Evolutionary conservation across 2,797 vertebrate species (phyloP).

Genomic region (Phataginus tricuspis): DNA sequence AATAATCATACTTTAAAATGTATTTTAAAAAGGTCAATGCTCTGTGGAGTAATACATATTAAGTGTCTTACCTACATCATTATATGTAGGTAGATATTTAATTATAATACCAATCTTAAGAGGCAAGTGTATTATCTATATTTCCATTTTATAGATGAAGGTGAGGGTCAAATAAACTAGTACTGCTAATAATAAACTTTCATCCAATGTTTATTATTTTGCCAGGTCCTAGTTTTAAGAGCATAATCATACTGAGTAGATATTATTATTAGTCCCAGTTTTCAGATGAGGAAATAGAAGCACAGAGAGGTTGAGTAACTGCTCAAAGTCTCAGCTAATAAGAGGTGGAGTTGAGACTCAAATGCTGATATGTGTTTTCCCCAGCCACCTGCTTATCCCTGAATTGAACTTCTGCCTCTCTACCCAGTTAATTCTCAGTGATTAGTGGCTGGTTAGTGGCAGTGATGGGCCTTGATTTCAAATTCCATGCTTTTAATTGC

Average conservation of each 20-base stretch:
- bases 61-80: not conserved
- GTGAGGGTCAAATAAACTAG: not conserved
- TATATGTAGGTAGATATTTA: not conserved
- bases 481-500: not conserved
- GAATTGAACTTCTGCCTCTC: not conserved
- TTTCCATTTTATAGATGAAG: not conserved
- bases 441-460: not conserved
- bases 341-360: not conserved
- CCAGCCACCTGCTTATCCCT: not conserved
- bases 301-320: not conserved
- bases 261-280: not conserved
- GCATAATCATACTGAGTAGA: not conserved
- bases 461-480: not conserved
- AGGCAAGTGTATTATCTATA: not conserved
- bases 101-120: not conserved
- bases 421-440: not conserved
- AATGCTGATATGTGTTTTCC: not conserved
- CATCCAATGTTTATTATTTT: not conserved
- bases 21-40: not conserved
- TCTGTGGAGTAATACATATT: not conserved
- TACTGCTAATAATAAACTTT: not conserved
- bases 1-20: not conserved
- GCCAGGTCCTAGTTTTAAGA: not conserved
- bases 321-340: not conserved
- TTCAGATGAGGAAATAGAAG: too few species aligned